Percentiles rank a stretch among this genome's conserved stretches.
These are phyloP conservation scores for Drosophila pandora DNA, from an alignment of 1,140 invertebrate species.

Conservation along the genomic window DNA sequence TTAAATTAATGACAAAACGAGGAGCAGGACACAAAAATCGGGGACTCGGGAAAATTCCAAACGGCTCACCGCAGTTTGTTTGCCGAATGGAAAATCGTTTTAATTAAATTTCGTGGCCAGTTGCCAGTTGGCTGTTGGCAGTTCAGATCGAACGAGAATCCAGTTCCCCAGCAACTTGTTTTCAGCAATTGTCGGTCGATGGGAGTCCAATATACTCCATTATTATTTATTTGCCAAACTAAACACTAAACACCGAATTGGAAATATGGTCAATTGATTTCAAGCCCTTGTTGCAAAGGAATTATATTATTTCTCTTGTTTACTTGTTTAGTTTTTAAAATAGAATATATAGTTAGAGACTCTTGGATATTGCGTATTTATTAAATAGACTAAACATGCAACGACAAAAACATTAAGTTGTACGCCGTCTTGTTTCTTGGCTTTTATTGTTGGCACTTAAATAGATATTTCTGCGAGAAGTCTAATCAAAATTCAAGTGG, in stretches of 20 bases:
- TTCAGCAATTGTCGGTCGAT: slow-evolving; percentile 7
- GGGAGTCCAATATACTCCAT: slow-evolving; percentile 16
- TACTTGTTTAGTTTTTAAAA: too few species aligned
- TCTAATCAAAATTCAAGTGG: slow-evolving; percentile 36
- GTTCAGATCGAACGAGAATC: background rate
- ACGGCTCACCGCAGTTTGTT: slow-evolving; percentile 39
- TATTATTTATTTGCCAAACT: slow-evolving; percentile 20
- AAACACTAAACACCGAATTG: slow-evolving; percentile 6
- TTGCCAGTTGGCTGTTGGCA: slow-evolving; percentile 7
- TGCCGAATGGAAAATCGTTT: slow-evolving; percentile 52
- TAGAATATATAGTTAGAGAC: too few species aligned
- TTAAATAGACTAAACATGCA: slow-evolving; percentile 35
- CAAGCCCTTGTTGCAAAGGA: slow-evolving; percentile 1
- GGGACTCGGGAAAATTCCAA: slow-evolving; percentile 34
- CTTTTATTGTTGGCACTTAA: slow-evolving; percentile 50
- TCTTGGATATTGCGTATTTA: background rate
- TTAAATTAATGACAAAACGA: slow-evolving; percentile 76
- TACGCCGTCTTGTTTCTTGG: slow-evolving; percentile 36
- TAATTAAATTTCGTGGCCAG: slow-evolving; percentile 52
- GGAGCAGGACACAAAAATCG: slow-evolving; percentile 42
- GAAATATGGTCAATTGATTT: slow-evolving; percentile 26
- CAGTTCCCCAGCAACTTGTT: background rate
- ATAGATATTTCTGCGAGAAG: slow-evolving; percentile 33
- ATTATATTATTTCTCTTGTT: too few species aligned
- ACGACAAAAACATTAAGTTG: slow-evolving; percentile 38